A percentile compares a stretch with the other conserved stretches of the same genome.
Evolutionary conservation across 2,888 invertebrate species (phyloP).

Genomic region (Cataglyphis rosenhaueri): DNA sequence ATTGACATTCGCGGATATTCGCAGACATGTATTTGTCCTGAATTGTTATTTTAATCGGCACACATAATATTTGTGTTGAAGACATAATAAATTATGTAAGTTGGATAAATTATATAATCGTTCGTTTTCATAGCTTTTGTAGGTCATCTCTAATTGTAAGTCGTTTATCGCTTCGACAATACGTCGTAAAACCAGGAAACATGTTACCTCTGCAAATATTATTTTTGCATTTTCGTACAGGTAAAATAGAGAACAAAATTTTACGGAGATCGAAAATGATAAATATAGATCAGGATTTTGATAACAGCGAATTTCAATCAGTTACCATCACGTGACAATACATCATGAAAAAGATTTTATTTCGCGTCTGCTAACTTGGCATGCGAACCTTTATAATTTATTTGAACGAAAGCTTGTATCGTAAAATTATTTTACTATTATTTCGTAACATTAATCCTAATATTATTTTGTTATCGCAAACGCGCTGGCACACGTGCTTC

Average conservation of each 20-base stretch:
- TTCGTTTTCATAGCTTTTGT: neutral
- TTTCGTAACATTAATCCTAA: neutral
- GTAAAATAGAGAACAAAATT: neutral
- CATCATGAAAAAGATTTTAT: conserved; percentile 19
- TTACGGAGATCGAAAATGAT: no score
- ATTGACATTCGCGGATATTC: neutral
- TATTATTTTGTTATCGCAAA: conserved; percentile 15
- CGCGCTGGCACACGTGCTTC: neutral
- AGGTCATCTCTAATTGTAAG: neutral
- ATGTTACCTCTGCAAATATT: neutral
- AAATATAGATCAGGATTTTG: neutral
- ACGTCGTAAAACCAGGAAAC: neutral
- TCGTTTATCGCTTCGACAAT: neutral
- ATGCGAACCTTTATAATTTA: neutral
- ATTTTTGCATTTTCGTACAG: neutral
- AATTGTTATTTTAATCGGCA: neutral
- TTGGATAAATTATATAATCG: neutral
- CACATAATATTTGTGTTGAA: neutral
- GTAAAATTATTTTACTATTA: neutral
- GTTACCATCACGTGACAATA: conserved; percentile 24
- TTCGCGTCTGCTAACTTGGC: neutral
- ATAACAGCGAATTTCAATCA: conserved; percentile 10
- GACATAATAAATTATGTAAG: conserved; percentile 2
- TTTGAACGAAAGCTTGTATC: neutral
- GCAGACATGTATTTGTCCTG: neutral